Evolutionary conservation across 2,797 vertebrate species (phyloP).

Genomic region (Artibeus lituratus): DNA sequence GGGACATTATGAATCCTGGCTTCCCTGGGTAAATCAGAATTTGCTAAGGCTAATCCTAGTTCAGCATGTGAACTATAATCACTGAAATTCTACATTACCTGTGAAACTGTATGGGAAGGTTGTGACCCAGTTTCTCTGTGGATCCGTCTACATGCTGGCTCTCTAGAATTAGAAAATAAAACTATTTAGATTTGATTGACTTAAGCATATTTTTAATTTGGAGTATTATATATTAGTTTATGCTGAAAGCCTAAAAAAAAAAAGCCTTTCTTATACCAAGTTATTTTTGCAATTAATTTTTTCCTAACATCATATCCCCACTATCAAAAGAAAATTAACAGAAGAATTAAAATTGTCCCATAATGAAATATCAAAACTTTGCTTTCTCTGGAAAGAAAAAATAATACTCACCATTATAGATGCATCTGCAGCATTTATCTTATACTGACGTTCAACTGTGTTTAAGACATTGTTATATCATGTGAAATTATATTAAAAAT

Average conservation of each 20-base stretch:
- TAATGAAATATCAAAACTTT: background rate
- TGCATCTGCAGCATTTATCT: background rate
- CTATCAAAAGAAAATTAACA: background rate
- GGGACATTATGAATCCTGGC: background rate
- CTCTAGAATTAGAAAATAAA: background rate
- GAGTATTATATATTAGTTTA: background rate
- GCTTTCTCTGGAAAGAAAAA: background rate
- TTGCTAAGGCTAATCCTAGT: background rate
- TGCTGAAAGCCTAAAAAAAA: background rate
- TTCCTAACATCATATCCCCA: background rate
- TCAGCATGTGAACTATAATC: background rate
- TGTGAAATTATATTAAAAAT: background rate
- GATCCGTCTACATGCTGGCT: background rate
- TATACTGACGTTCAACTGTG: background rate
- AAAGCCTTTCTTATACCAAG: background rate
- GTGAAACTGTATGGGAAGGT: background rate
- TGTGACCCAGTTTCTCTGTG: constrained; percentile 1
- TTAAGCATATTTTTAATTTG: background rate
- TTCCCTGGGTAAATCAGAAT: background rate
- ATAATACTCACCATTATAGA: background rate
- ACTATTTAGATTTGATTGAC: background rate
- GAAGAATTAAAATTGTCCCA: background rate
- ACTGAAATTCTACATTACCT: background rate
- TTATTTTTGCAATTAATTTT: constrained; percentile 9
- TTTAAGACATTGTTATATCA: background rate